phyloP scores from a whole-genome alignment of 2,113 vertebrate species.

The Tachysurus fulvidraco region DNA sequence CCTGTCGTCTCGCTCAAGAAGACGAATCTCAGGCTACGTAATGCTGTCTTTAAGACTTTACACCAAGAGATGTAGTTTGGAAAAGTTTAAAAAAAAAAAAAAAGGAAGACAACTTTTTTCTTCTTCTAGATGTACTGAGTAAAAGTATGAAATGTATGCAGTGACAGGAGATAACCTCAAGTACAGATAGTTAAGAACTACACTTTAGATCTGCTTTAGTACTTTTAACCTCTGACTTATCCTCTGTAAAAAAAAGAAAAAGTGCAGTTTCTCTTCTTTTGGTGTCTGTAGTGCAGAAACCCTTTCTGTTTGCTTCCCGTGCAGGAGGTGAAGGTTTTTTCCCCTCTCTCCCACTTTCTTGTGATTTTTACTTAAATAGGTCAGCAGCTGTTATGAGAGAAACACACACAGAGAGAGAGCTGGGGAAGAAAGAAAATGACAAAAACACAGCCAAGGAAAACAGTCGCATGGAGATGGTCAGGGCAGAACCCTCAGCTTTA shows the following conservation, averaged over 20 bases:
- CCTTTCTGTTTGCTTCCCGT: conserved; percentile 55
- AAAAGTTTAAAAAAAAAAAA: neutral
- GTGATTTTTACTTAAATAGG: conserved; percentile 73
- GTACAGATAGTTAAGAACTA: neutral
- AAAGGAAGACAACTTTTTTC: neutral
- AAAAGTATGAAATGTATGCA: neutral
- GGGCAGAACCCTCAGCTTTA: conserved; percentile 12
- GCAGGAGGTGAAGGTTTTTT: conserved; percentile 60
- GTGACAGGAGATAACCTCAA: neutral
- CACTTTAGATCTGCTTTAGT: neutral
- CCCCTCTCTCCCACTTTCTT: conserved; percentile 54
- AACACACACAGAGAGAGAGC: conserved; percentile 8
- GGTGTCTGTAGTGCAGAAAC: neutral
- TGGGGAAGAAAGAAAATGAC: conserved; percentile 45
- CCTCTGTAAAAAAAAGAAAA: neutral
- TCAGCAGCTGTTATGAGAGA: conserved; percentile 72
- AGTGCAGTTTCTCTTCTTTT: neutral
- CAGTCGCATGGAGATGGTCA: conserved; percentile 51
- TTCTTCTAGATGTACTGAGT: neutral
- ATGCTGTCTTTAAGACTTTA: neutral
- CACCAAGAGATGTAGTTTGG: neutral
- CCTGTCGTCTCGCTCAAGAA: neutral
- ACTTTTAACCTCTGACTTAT: neutral
- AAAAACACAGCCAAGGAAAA: conserved; percentile 68
- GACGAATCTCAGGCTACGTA: neutral